Percentiles rank a stretch among this genome's conserved stretches.
These are phyloP conservation scores for Timema cristinae DNA, from an alignment of 2,888 invertebrate genomes.

Conservation along the genomic window DNA sequence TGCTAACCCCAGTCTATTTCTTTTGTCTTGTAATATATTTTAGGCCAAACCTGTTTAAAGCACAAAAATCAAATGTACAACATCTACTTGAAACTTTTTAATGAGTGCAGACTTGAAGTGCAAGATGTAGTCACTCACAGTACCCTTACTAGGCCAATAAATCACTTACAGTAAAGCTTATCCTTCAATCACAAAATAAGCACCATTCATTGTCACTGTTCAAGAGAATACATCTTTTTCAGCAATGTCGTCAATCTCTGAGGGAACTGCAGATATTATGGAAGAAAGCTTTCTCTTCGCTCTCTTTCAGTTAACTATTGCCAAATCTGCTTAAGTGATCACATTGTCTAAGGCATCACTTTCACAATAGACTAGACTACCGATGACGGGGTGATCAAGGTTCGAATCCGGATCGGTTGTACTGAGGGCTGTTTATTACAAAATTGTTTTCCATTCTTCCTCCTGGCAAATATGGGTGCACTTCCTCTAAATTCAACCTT, in stretches of 20 bases:
- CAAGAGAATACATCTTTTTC: not conserved
- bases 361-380: too few species aligned
- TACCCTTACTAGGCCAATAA: not conserved
- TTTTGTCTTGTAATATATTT: constrained; percentile 2
- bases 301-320: too few species aligned
- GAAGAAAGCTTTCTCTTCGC: too few species aligned
- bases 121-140: not conserved
- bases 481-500: too few species aligned
- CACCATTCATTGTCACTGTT: not conserved
- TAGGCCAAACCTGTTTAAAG: not conserved
- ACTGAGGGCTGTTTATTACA: too few species aligned
- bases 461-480: too few species aligned
- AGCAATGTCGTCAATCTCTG: not conserved
- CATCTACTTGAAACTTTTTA: not conserved
- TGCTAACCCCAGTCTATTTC: not conserved
- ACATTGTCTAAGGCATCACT: too few species aligned
- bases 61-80: not conserved
- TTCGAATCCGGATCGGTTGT: too few species aligned
- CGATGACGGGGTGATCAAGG: too few species aligned
- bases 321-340: too few species aligned
- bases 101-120: not conserved
- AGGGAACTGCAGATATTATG: too few species aligned
- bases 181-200: not conserved
- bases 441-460: too few species aligned
- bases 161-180: not conserved